phyloP scores from a whole-genome alignment of 2,888 invertebrate species.

The Nysson spinosus region DNA sequence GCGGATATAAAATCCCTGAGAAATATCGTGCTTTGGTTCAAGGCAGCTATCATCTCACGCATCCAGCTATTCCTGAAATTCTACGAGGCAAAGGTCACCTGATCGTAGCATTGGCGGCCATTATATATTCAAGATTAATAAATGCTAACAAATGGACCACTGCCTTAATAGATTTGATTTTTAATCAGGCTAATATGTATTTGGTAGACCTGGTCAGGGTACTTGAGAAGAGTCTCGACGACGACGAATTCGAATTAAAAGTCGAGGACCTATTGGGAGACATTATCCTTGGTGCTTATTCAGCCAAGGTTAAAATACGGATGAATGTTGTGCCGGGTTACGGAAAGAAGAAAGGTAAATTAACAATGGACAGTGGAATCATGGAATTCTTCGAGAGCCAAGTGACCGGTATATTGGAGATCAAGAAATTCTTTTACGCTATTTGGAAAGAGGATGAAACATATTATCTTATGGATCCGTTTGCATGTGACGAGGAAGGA shows the following conservation, averaged over 20 bases:
- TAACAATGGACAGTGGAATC: constrained; percentile 60
- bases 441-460: constrained; percentile 71
- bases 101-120: constrained; percentile 65
- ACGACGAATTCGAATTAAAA: constrained; percentile 59
- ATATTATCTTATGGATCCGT: constrained; percentile 72
- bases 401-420: constrained; percentile 65
- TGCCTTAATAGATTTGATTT: constrained; percentile 69
- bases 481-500: constrained; percentile 70
- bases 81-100: constrained; percentile 66
- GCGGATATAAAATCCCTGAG: constrained; percentile 65
- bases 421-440: constrained; percentile 68
- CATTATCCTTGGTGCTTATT: constrained; percentile 70
- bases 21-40: constrained; percentile 66
- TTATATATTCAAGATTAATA: constrained; percentile 69
- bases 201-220: constrained; percentile 68
- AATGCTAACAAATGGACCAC: constrained; percentile 70
- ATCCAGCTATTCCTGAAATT: constrained; percentile 58
- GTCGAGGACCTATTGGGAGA: constrained; percentile 69
- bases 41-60: constrained; percentile 68
- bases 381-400: constrained; percentile 64
- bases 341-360: constrained; percentile 64
- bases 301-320: constrained; percentile 68
- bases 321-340: constrained; percentile 67
- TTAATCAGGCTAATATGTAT: constrained; percentile 72
- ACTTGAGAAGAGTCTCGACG: constrained; percentile 65